These are phyloP conservation scores for Craniophora ligustri DNA, from an alignment of 2,888 invertebrate genomes.

Conservation along the genomic window DNA sequence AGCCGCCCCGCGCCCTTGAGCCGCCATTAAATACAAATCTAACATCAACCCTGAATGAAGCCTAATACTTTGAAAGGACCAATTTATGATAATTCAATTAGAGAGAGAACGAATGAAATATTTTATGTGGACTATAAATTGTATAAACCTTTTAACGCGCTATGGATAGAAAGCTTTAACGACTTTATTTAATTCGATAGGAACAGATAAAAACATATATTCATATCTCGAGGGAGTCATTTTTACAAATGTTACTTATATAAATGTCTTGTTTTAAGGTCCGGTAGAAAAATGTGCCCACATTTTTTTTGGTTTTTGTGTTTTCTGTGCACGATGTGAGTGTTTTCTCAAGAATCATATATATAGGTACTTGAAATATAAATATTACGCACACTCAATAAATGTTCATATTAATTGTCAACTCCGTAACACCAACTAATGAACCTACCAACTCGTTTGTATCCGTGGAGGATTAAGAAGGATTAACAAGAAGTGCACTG, in stretches of 20 bases:
- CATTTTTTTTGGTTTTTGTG: too few species aligned
- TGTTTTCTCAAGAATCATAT: too few species aligned
- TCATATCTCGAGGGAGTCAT: conserved; percentile 11
- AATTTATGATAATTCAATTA: conserved; percentile 80
- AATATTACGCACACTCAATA: too few species aligned
- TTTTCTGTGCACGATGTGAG: too few species aligned
- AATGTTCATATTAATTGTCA: too few species aligned
- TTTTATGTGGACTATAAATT: conserved; percentile 67
- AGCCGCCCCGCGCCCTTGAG: conserved; percentile 38
- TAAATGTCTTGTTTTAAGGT: neutral
- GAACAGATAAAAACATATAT: conserved; percentile 46
- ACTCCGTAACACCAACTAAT: too few species aligned
- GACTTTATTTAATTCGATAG: conserved; percentile 47
- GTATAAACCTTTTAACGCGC: conserved; percentile 54
- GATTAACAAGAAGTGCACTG: too few species aligned
- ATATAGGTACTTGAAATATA: too few species aligned
- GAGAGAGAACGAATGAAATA: conserved; percentile 66
- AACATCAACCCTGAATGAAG: conserved; percentile 78
- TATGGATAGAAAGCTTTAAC: conserved; percentile 58
- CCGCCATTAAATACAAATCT: conserved; percentile 81
- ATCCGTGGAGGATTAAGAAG: too few species aligned
- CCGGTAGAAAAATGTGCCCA: neutral
- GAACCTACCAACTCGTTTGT: too few species aligned
- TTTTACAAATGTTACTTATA: neutral
- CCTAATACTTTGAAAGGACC: conserved; percentile 75